Evolutionary conservation across 2,888 invertebrate genomes (phyloP).

Genomic region (Mylabris sibirica): DNA sequence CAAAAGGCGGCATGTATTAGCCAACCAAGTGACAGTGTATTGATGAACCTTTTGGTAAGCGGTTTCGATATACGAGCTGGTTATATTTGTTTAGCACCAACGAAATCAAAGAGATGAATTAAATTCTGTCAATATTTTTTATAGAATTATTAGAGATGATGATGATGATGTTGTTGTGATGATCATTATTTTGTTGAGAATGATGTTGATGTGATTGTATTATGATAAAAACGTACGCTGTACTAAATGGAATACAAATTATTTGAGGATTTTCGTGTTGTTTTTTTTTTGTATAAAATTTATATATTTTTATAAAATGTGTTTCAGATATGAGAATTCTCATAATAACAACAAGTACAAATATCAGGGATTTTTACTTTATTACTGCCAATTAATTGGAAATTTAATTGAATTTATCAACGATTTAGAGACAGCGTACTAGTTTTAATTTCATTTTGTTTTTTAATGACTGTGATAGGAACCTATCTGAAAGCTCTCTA

Average conservation of each 20-base stretch:
- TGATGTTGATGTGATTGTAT: conserved; percentile 3
- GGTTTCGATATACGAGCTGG: conserved; percentile 95
- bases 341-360: conserved; percentile 43
- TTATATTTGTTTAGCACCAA: conserved; percentile 83
- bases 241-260: conserved; percentile 10
- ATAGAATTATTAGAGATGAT: not conserved
- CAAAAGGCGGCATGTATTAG: conserved; percentile 59
- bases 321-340: conserved; percentile 13
- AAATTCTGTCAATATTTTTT: conserved; percentile 8
- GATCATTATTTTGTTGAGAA: not conserved
- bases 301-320: conserved; percentile 19
- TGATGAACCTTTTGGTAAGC: conserved; percentile 94
- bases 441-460: conserved; percentile 23
- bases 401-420: conserved; percentile 5
- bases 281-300: not conserved
- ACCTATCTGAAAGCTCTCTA: conserved; percentile 51
- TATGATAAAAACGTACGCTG: conserved; percentile 23
- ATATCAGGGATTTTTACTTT: conserved; percentile 43
- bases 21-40: conserved; percentile 78
- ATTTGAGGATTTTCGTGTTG: not conserved
- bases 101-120: conserved; percentile 55
- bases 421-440: conserved; percentile 43
- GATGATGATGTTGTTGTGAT: no score
- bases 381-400: conserved; percentile 40
- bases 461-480: conserved; percentile 53